Evolutionary conservation across 2,888 invertebrate species (phyloP).

Genomic region (Agriopis leucophaearia): DNA sequence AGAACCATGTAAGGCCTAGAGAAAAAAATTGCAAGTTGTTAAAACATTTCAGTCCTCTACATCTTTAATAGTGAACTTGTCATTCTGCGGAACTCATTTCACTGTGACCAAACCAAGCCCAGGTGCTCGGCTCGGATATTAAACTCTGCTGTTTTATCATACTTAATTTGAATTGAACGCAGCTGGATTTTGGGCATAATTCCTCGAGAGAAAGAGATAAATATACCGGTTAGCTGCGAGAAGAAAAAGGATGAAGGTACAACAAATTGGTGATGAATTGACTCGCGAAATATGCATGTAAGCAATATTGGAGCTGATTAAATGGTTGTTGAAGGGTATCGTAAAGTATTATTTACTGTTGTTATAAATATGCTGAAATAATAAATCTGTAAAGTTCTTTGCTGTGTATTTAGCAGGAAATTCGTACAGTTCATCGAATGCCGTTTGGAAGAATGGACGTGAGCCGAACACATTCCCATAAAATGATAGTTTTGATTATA

Average conservation of each 20-base stretch:
- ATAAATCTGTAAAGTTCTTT: too few relatives aligned
- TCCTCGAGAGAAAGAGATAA: slow-evolving; percentile 45
- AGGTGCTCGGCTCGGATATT: slow-evolving; percentile 47
- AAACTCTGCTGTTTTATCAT: slow-evolving; percentile 57
- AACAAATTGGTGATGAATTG: slow-evolving; percentile 26
- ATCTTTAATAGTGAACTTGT: background rate
- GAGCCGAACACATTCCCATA: too few relatives aligned
- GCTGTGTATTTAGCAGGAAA: too few relatives aligned
- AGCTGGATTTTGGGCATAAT: slow-evolving; percentile 53
- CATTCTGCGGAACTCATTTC: background rate
- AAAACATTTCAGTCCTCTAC: too few relatives aligned
- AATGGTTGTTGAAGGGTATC: slow-evolving; percentile 9
- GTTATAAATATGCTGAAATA: too few relatives aligned
- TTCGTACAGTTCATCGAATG: too few relatives aligned
- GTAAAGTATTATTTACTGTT: background rate
- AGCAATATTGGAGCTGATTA: slow-evolving; percentile 20
- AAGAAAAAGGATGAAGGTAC: slow-evolving; percentile 17
- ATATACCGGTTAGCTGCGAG: slow-evolving; percentile 8
- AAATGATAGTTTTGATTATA: too few relatives aligned
- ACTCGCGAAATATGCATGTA: slow-evolving; percentile 13
- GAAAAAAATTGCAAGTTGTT: too few relatives aligned
- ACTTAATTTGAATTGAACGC: slow-evolving; percentile 58
- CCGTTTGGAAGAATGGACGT: too few relatives aligned
- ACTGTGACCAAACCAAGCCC: slow-evolving; percentile 14
- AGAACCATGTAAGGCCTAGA: too few relatives aligned